These are phyloP conservation scores for Drosophila prostipennis DNA, from an alignment of 2,888 invertebrate species.

Conservation along the genomic window DNA sequence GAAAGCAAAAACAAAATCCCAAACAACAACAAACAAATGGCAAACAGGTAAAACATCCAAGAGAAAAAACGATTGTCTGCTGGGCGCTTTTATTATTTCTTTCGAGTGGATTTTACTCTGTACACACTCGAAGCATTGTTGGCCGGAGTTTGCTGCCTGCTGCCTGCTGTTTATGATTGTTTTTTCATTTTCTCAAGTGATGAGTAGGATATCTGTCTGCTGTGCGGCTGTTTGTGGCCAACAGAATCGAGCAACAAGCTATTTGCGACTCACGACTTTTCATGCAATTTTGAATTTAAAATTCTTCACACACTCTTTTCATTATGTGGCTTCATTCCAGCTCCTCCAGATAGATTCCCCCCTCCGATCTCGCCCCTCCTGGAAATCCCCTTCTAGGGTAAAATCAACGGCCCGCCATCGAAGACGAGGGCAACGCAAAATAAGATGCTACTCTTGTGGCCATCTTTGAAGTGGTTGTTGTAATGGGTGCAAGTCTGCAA, in stretches of 20 bases:
- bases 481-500: conserved; percentile 59
- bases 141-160: conserved; percentile 52
- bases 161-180: conserved; percentile 79
- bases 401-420: conserved; percentile 68
- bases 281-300: conserved; percentile 81
- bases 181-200: conserved; percentile 80
- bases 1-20: conserved; percentile 54
- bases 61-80: conserved; percentile 42
- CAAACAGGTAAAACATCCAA: conserved; percentile 58
- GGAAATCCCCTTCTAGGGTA: conserved; percentile 33
- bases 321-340: conserved; percentile 73
- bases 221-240: conserved; percentile 48
- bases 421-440: conserved; percentile 67
- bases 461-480: conserved; percentile 78
- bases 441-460: conserved; percentile 79
- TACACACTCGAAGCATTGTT: conserved; percentile 61
- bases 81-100: conserved; percentile 48
- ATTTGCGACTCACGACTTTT: conserved; percentile 81
- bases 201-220: conserved; percentile 79
- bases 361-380: background rate
- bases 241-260: conserved; percentile 65
- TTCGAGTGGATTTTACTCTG: conserved; percentile 74
- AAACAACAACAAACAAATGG: conserved; percentile 60
- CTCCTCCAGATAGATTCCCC: conserved; percentile 34
- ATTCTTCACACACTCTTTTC: conserved; percentile 81